phyloP scores from a whole-genome alignment of 1,140 invertebrate genomes.

The Contarinia nasturtii region DNA sequence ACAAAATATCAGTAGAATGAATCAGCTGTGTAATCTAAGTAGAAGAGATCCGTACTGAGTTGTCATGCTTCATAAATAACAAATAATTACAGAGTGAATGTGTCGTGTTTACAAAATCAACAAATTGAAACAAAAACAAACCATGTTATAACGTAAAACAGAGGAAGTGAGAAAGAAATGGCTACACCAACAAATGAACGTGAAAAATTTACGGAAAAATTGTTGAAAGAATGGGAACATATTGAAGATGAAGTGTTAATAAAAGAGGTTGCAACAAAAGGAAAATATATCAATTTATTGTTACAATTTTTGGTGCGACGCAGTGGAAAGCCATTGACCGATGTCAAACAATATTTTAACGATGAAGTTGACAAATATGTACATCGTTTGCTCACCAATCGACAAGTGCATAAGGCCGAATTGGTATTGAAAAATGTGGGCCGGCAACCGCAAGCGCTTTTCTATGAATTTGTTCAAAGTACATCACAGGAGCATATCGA shows the following conservation, averaged over 20 bases:
- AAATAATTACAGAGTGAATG: too few relatives aligned
- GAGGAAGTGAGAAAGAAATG: too few relatives aligned
- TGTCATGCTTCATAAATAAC: too few relatives aligned
- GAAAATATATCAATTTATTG: slow-evolving; percentile 18
- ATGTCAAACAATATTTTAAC: slow-evolving; percentile 14
- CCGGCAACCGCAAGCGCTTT: slow-evolving; percentile 16
- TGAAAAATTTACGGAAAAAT: background rate
- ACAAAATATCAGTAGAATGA: too few relatives aligned
- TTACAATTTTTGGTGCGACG: slow-evolving; percentile 18
- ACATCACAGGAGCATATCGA: slow-evolving; percentile 13
- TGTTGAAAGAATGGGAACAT: background rate
- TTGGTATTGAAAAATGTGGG: slow-evolving; percentile 17
- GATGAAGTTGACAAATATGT: slow-evolving; percentile 21
- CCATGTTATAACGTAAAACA: too few relatives aligned
- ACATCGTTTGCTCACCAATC: slow-evolving; percentile 16
- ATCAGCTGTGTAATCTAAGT: too few relatives aligned
- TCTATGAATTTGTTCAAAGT: slow-evolving; percentile 13
- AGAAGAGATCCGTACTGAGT: too few relatives aligned
- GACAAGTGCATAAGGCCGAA: slow-evolving; percentile 20
- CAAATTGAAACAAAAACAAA: too few relatives aligned
- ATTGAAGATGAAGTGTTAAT: slow-evolving; percentile 14
- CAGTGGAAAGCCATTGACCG: slow-evolving; percentile 10
- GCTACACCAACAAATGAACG: background rate
- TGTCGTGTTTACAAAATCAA: too few relatives aligned
- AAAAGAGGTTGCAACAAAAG: slow-evolving; percentile 22